Base-by-base conservation (phyloP, 1,140 invertebrate genomes). In the Choristoneura fumiferana region DNA sequence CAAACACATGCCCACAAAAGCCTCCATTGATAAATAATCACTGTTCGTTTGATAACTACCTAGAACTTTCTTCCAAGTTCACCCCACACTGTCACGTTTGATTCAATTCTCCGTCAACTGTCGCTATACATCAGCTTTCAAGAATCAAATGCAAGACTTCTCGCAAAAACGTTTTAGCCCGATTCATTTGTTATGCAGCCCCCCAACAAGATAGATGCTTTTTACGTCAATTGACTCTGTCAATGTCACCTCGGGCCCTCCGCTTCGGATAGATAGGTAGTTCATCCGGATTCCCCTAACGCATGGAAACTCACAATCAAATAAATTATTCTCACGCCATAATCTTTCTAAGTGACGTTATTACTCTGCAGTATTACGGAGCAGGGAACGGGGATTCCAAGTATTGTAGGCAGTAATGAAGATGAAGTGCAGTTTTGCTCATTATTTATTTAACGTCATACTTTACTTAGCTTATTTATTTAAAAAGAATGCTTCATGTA, bases 181-280 rank as follows among this genome's bases (percentile, higher is more conserved):
- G 22, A 29, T 29, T 29, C 9, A 49, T 49, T 49, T 49, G 43
- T 49, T 22, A 29, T 33, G 43, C 43, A 33, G 17, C 22, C 43
- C 43, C 22, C 22, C 12, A 18, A 49, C 12, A 18, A 49, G 43
- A 49, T 49, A 33, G 43, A 49, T 29, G 43, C 18, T 18, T 49
- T 49, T 49, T 18, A 49, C 43, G 18, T 49, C 43, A 49, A 49
- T 49, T 49, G 43, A 49, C 43, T 49, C 18, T 10, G 43, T 49
- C 43, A 49, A 17, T 49, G 43, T 49, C 43, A 49, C 43, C 18
- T 49, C 17, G 17, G 10, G 10, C 43, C 17, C 39, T 40, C 17
- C 40, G 9, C 40, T n/a, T 49, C 18, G n/a, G 43, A 29, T 29
- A 29, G 22, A 29, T 29, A 29, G 22, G 22, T 29, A 29, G 22